phyloP scores from a whole-genome alignment of 2,888 invertebrate species.

The Subacronicta megacephala region DNA sequence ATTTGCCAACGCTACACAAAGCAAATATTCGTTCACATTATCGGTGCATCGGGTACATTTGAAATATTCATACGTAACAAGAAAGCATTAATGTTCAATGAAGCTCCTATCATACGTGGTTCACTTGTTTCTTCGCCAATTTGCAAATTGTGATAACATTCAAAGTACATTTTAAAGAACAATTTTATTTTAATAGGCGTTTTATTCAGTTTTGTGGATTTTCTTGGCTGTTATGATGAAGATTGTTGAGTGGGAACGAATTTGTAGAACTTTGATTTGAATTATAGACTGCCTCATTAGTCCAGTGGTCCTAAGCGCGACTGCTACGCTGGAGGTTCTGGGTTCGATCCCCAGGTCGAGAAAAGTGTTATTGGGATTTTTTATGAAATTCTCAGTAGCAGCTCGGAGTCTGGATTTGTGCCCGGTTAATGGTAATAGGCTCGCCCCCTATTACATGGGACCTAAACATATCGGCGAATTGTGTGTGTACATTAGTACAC shows the following conservation, averaged over 20 bases:
- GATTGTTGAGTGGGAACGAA: not conserved
- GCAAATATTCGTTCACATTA: slow-evolving; percentile 82
- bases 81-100: slow-evolving; percentile 84
- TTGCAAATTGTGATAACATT: slow-evolving; percentile 58
- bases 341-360: too few relatives aligned
- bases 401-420: too few relatives aligned
- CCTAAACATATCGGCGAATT: too few relatives aligned
- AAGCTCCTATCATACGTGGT: slow-evolving; percentile 74
- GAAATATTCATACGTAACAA: slow-evolving; percentile 87
- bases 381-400: too few relatives aligned
- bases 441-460: too few relatives aligned
- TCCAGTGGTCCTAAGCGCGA: too few relatives aligned
- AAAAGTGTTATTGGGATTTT: too few relatives aligned
- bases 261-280: not conserved
- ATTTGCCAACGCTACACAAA: slow-evolving; percentile 68
- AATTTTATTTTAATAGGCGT: slow-evolving; percentile 34
- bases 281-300: not conserved
- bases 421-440: too few relatives aligned
- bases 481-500: too few relatives aligned
- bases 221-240: slow-evolving; percentile 1
- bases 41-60: slow-evolving; percentile 84
- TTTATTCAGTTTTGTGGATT: slow-evolving; percentile 15
- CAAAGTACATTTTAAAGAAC: slow-evolving; percentile 36
- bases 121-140: slow-evolving; percentile 52
- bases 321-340: too few relatives aligned